Evolutionary conservation across 2,113 vertebrate species (phyloP).

Genomic region (Aix galericulata): DNA sequence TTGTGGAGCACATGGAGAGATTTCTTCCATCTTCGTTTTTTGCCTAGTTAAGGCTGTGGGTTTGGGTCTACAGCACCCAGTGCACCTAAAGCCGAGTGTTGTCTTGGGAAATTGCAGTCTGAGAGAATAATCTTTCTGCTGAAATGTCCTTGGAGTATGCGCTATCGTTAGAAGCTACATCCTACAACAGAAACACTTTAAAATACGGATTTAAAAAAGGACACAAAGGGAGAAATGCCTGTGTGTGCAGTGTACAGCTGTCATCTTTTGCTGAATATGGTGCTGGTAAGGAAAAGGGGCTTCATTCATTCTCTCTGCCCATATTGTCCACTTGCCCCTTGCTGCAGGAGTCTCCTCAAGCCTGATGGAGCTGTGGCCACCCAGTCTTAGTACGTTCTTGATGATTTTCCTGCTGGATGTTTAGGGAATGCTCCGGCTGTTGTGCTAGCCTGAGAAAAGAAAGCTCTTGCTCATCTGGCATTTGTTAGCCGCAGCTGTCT

Average conservation of each 20-base stretch:
- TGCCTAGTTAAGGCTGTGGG: not conserved
- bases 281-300: not conserved
- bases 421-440: not conserved
- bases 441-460: not conserved
- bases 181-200: not conserved
- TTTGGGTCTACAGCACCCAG: not conserved
- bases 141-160: not conserved
- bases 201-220: not conserved
- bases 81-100: not conserved
- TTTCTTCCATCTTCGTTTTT: not conserved
- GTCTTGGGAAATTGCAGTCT: not conserved
- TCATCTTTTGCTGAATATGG: not conserved
- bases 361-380: not conserved
- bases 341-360: not conserved
- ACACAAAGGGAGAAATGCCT: not conserved
- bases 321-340: not conserved
- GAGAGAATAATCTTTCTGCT: not conserved
- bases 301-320: not conserved
- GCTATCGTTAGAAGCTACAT: not conserved
- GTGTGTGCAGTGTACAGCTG: not conserved
- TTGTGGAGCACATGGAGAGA: not conserved
- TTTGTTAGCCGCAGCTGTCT: conserved; percentile 50
- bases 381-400: not conserved
- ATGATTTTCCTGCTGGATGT: not conserved
- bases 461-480: conserved; percentile 21